phyloP scores from a whole-genome alignment of 2,797 vertebrate genomes.

The Dromococcyx pavoninus region DNA sequence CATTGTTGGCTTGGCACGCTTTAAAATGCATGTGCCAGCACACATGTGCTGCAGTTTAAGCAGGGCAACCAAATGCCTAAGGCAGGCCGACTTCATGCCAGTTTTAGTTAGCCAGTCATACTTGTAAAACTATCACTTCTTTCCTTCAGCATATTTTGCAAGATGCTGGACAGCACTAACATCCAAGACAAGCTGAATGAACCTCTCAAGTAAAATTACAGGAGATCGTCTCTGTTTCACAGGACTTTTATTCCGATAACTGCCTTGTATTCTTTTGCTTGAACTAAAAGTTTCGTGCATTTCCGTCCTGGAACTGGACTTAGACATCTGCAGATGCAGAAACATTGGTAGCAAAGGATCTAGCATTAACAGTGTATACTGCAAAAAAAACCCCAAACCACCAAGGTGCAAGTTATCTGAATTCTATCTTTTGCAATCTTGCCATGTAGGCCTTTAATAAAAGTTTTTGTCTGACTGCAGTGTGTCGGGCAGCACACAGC shows the following conservation, averaged over 20 bases:
- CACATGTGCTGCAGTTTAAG: conserved; percentile 1
- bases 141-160: conserved; percentile 4
- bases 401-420: not conserved
- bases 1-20: not conserved
- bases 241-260: not conserved
- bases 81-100: conserved; percentile 18
- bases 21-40: not conserved
- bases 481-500: not conserved
- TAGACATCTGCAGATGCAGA: not conserved
- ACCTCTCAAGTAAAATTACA: not conserved
- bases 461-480: not conserved
- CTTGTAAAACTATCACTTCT: conserved; percentile 2
- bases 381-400: not conserved
- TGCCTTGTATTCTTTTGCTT: not conserved
- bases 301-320: not conserved
- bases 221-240: not conserved
- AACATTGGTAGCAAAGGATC: not conserved
- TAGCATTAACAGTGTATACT: not conserved
- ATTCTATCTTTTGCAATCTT: not conserved
- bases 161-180: not conserved
- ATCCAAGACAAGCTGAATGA: not conserved
- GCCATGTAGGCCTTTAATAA: not conserved
- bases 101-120: conserved; percentile 23
- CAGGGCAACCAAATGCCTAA: conserved; percentile 22
- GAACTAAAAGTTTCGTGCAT: not conserved